These are phyloP conservation scores for Pseudomugil tenellus DNA, from an alignment of 2,797 vertebrate species.

Conservation along the genomic window DNA sequence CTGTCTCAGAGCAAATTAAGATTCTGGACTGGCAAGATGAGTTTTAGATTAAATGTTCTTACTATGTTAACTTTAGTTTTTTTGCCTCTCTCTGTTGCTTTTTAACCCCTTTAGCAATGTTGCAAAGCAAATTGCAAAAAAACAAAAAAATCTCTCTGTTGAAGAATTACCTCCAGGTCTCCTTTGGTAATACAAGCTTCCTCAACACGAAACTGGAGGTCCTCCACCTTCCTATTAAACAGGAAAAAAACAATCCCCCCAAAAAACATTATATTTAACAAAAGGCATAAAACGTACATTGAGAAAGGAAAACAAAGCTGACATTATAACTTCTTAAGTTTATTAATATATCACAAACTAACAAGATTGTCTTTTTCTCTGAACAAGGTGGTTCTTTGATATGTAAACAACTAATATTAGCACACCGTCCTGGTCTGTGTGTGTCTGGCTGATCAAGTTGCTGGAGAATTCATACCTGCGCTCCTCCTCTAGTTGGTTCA, in stretches of 20 bases:
- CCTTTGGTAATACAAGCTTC: slow-evolving; percentile 99
- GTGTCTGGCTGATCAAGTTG: slow-evolving; percentile 26
- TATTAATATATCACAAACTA: slow-evolving; percentile 3
- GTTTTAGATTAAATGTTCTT: not conserved
- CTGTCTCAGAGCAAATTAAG: not conserved
- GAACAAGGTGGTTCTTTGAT: not conserved
- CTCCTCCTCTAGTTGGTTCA: slow-evolving; percentile 98
- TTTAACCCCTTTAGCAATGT: not conserved
- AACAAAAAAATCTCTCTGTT: slow-evolving; percentile 16
- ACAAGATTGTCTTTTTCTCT: slow-evolving; percentile 1
- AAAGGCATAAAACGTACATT: not conserved
- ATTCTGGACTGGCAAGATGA: slow-evolving; percentile 2
- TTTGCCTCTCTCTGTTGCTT: not conserved
- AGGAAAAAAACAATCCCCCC: not conserved
- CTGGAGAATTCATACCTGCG: slow-evolving; percentile 88
- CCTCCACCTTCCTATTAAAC: slow-evolving; percentile 92
- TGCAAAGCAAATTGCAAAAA: not conserved
- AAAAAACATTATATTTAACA: not conserved
- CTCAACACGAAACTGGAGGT: slow-evolving; percentile 98
- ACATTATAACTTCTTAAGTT: slow-evolving; percentile 6
- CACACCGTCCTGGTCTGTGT: not conserved
- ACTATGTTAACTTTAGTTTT: not conserved
- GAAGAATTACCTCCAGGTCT: slow-evolving; percentile 94
- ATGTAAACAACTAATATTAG: not conserved
- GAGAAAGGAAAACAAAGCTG: slow-evolving; percentile 1